Base-by-base conservation (phyloP, 2,797 vertebrate genomes). In the Merluccius polli region DNA sequence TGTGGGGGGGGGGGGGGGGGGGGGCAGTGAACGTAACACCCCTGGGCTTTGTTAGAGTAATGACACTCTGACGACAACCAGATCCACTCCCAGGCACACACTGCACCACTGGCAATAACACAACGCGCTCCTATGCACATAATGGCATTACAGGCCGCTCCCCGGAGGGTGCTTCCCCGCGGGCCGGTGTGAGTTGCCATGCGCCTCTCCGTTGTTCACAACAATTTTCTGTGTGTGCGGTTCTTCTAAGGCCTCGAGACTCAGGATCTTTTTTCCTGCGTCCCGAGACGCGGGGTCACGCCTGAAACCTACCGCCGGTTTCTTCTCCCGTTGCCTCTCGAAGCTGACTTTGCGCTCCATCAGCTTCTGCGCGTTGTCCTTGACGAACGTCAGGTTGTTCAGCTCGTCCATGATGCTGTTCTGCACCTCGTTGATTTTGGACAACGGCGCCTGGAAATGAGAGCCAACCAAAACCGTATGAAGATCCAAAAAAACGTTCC, bases 291-390 rank as follows among this genome's bases (percentile, higher is more conserved):
- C 33, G 33, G 3, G 33, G 52, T n/a, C 6, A 59, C 52, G 10
- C 21, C 21, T n/a, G 27, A 31, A 15, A 30, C 30, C 87, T 85
- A 94, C 94, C 82, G 15, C 36, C 27, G 72, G 78, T 84, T 91
- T 94, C 83, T 88, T 95, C 36, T 94, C 93, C 38, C 91, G 89
- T 88, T 93, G 91, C 88, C 92, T 96, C 90, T 99, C 98, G 80
- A 98, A 95, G 91, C 97, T 99, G 87, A 97, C 92, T 91, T 98
- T 99, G 78, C 95, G 93, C 83, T 99, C 98, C 89, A 97, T 97
- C 75, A 94, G 80, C 81, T 87, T 93, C 86, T 97, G 97, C 4
- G 93, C 94, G 41, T 95, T 96, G 48, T 98, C 97, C 81, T 95
- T 98, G 71, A 97, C 95, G 86, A 98, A 98, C 41, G 87, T 91